Conservation (phyloP, 2,888 invertebrate species). For the Blastobasis adustella region DNA sequence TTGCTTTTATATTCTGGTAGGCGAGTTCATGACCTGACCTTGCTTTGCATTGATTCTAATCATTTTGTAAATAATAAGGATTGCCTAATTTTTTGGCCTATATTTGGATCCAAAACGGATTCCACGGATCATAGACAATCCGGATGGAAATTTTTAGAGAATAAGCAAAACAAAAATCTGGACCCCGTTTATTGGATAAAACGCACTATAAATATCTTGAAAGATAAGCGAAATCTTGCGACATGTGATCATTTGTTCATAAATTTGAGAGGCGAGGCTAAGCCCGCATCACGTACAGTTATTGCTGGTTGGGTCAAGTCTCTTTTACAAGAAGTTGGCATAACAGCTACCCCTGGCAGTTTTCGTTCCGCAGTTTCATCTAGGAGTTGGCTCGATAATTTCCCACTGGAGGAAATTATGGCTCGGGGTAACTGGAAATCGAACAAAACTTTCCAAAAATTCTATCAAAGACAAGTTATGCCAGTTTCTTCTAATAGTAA, state of each 20-base stretch:
- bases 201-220: not conserved
- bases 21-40: conserved; percentile 2
- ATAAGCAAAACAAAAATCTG: not conserved
- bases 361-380: conserved; percentile 12
- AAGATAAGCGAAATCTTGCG: not conserved
- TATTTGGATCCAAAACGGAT: conserved; percentile 4
- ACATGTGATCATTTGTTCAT: conserved; percentile 7
- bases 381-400: conserved; percentile 9
- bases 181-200: conserved; percentile 9
- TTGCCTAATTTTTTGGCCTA: conserved; percentile 1
- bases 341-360: conserved; percentile 8
- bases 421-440: conserved; percentile 10
- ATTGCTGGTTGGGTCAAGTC: conserved; percentile 14
- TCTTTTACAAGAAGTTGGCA: conserved; percentile 6
- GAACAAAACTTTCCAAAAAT: conserved; percentile 7
- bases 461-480: conserved; percentile 9
- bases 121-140: conserved; percentile 1
- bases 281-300: conserved; percentile 10
- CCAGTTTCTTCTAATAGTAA: not conserved
- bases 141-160: not conserved
- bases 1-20: conserved; percentile 1
- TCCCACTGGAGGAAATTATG: conserved; percentile 10
- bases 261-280: conserved; percentile 4
- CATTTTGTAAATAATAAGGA: not conserved
- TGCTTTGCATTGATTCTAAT: not conserved